Evolutionary conservation across 1,140 invertebrate genomes (phyloP).

Genomic region (Lordiphosa stackelbergi): DNA sequence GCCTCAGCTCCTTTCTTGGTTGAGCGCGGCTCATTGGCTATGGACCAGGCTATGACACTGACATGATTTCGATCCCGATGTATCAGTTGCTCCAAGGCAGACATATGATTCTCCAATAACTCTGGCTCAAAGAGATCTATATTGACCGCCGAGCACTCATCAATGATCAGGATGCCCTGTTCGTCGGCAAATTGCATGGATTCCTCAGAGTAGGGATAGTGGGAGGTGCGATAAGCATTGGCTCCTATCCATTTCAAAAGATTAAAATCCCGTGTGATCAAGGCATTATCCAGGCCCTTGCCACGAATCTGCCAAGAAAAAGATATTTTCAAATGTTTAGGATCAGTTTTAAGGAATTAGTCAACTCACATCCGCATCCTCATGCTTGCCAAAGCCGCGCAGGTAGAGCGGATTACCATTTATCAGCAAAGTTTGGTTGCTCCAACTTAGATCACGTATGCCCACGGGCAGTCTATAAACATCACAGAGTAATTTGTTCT

Average conservation of each 20-base stretch:
- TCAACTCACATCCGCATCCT: constrained; percentile 90
- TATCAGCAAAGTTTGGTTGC: constrained; percentile 85
- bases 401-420: constrained; percentile 93
- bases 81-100: constrained; percentile 91
- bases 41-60: constrained; percentile 96
- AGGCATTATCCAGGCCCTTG: constrained; percentile 91
- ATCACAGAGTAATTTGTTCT: constrained; percentile 80
- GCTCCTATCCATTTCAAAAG: constrained; percentile 96
- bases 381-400: constrained; percentile 94
- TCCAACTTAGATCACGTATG: constrained; percentile 89
- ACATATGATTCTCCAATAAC: constrained; percentile 87
- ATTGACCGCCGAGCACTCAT: constrained; percentile 96
- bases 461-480: constrained; percentile 91
- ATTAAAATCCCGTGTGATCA: constrained; percentile 94
- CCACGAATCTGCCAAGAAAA: constrained; percentile 84
- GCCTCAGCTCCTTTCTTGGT: constrained; percentile 81
- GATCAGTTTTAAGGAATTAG: not conserved
- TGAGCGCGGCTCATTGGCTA: constrained; percentile 94
- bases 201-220: constrained; percentile 99
- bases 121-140: constrained; percentile 80
- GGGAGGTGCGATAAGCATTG: constrained; percentile 96
- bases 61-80: constrained; percentile 95
- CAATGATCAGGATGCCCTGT: constrained; percentile 96
- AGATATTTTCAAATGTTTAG: not conserved
- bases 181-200: constrained; percentile 96